phyloP scores from a whole-genome alignment of 2,888 invertebrate genomes.

The Orchestes rusci region DNA sequence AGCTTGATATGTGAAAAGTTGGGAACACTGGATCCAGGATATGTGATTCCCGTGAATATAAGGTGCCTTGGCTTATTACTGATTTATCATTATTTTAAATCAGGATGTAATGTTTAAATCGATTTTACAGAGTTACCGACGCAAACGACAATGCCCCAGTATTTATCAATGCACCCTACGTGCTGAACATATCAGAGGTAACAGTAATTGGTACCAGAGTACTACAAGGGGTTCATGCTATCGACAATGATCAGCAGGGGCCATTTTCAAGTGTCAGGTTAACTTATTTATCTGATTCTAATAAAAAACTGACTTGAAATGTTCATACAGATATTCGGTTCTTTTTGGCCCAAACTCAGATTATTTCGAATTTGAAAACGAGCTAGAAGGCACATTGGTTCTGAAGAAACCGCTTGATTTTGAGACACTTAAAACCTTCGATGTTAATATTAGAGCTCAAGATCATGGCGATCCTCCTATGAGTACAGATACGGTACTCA shows the following conservation, averaged over 20 bases:
- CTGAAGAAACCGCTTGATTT: constrained; percentile 75
- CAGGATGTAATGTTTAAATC: no score
- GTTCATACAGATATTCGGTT: constrained; percentile 54
- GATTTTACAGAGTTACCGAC: constrained; percentile 62
- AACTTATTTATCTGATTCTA: neutral
- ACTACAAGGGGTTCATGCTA: constrained; percentile 68
- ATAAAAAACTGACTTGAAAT: neutral
- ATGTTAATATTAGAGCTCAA: constrained; percentile 64
- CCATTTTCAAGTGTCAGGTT: constrained; percentile 72
- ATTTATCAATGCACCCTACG: constrained; percentile 76
- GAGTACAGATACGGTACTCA: constrained; percentile 65
- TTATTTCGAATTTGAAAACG: constrained; percentile 76
- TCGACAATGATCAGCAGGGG: constrained; percentile 81
- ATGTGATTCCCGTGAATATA: constrained; percentile 73
- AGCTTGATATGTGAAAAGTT: constrained; percentile 79
- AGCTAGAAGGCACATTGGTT: constrained; percentile 76
- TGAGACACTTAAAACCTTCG: constrained; percentile 71
- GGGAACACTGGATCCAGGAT: constrained; percentile 55
- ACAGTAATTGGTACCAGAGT: constrained; percentile 63
- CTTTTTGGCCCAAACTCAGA: constrained; percentile 73
- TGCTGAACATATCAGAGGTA: constrained; percentile 77
- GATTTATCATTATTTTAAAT: neutral
- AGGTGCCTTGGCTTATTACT: constrained; percentile 46
- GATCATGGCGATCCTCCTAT: constrained; percentile 79
- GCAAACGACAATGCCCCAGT: constrained; percentile 85